phyloP scores from a whole-genome alignment of 1,140 invertebrate species.

The Zaprionus vittiger region DNA sequence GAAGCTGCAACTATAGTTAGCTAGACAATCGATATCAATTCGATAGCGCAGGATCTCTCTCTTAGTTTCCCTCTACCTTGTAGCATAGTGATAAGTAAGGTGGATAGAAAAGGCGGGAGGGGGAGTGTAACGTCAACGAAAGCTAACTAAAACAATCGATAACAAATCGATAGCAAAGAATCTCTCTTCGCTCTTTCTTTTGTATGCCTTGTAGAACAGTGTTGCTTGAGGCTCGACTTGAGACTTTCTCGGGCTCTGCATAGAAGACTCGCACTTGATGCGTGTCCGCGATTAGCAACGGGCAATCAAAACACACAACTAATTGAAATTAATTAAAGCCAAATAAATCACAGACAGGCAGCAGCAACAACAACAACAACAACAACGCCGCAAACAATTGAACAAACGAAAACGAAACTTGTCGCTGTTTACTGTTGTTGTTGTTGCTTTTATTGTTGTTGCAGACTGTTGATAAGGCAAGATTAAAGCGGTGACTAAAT shows the following conservation, averaged over 20 bases:
- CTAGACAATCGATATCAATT: background rate
- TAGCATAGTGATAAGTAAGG: too few relatives aligned
- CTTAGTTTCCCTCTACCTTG: too few relatives aligned
- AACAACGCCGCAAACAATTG: conserved; percentile 23
- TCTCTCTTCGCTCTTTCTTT: background rate
- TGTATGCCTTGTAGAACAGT: background rate
- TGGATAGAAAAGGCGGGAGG: too few relatives aligned
- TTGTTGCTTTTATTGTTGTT: background rate
- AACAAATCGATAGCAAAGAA: background rate
- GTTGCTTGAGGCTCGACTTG: background rate
- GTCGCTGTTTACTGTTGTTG: conserved; percentile 11
- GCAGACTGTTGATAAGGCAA: conserved; percentile 31
- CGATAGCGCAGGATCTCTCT: too few relatives aligned
- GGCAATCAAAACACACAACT: conserved; percentile 47
- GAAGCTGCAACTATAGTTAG: background rate
- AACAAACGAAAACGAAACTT: conserved; percentile 27
- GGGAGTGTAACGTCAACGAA: too few relatives aligned
- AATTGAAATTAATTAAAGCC: conserved; percentile 73
- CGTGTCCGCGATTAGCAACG: conserved; percentile 11
- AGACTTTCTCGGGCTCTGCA: background rate
- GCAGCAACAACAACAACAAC: conserved; percentile 1
- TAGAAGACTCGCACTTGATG: background rate
- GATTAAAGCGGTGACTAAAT: conserved; percentile 30
- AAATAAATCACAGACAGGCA: conserved; percentile 62
- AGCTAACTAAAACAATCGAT: too few relatives aligned